phyloP scores from a whole-genome alignment of 2,888 invertebrate genomes.

The Thecocarcelia acutangulata region DNA sequence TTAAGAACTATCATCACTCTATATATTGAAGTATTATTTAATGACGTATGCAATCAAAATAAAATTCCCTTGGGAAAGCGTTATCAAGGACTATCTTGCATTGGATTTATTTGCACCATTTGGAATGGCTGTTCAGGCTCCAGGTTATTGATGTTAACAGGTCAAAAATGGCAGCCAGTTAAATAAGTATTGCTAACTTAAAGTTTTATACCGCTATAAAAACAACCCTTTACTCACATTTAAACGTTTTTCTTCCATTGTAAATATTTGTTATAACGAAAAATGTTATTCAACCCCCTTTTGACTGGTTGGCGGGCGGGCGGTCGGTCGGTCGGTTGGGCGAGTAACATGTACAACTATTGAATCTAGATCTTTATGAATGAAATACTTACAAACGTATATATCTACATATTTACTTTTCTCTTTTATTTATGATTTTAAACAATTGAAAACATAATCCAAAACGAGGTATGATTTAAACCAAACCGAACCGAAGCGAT shows the following conservation, averaged over 20 bases:
- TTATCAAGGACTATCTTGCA: too few relatives aligned
- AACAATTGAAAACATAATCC: conserved; percentile 57
- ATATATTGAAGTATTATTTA: too few relatives aligned
- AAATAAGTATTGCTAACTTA: too few relatives aligned
- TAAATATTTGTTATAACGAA: conserved; percentile 36
- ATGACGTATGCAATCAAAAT: too few relatives aligned
- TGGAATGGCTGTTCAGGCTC: too few relatives aligned
- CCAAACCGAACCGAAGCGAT: background rate
- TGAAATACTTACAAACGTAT: conserved; percentile 60
- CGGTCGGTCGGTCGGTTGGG: background rate
- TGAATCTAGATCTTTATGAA: conserved; percentile 67
- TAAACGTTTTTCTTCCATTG: conserved; percentile 31
- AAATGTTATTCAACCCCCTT: conserved; percentile 10
- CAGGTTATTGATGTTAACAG: too few relatives aligned
- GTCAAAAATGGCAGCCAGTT: too few relatives aligned
- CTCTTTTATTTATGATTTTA: conserved; percentile 33
- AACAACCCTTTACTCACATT: conserved; percentile 30
- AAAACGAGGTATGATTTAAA: conserved; percentile 42
- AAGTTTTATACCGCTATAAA: too few relatives aligned
- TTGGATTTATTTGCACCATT: too few relatives aligned
- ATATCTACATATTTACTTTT: background rate
- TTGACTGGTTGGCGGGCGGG: conserved; percentile 6
- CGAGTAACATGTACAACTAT: conserved; percentile 34
- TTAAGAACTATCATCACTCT: too few relatives aligned
- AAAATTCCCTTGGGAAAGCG: too few relatives aligned